Evolutionary conservation across 2,888 invertebrate species (phyloP), one percentile per base, ranked within the genome.

Genomic region (Drosophila recens): DNA sequence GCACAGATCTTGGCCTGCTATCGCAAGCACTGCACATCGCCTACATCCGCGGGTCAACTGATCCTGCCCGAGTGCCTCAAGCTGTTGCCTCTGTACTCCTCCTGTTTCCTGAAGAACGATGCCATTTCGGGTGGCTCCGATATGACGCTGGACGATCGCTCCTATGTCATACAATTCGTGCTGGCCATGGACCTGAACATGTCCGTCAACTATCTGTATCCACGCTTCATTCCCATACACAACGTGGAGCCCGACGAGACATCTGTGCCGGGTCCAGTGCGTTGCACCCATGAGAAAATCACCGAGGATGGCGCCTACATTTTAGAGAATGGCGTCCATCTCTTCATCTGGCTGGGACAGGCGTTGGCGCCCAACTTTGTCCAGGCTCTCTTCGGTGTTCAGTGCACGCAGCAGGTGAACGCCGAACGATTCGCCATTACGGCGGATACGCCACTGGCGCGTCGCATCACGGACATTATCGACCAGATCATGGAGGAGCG

Each of bases 11-110:
- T 98, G 90, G 98, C 98, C 2, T 96, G 97, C 75, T 98, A 99
- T 94, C 95, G 99, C 48, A 97, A 98, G 87, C 97, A 99, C 93
- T 99, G 99, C 94, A 98, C 99, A 36, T 97, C 96, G 82, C 97
- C 98, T 3, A 97, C 98, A 27, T 97, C 98, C 43, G 96, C 97
- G 33, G 99, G 99, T 0, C 99, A 99, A 93, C 95, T 99, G n/a
- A 99, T 99, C 91, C 94, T 99, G 87, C 99, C 99, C 0, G 99
- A 99, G 94, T 97, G 97, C 91, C 97, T 99, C 95, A 99, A 99
- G 93, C 94, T 99, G 78, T 94, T 99, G 90, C 99, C 99, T 17
- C 94, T 99, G 15, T 99, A 99, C 92, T 95, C 97, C 70, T 98
- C 97, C 93, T 98, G 98, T 92, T 93, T 99, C 89, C 93, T 99